Evolutionary conservation across 1,140 invertebrate species (phyloP).

Genomic region (Diorhabda carinulata): DNA sequence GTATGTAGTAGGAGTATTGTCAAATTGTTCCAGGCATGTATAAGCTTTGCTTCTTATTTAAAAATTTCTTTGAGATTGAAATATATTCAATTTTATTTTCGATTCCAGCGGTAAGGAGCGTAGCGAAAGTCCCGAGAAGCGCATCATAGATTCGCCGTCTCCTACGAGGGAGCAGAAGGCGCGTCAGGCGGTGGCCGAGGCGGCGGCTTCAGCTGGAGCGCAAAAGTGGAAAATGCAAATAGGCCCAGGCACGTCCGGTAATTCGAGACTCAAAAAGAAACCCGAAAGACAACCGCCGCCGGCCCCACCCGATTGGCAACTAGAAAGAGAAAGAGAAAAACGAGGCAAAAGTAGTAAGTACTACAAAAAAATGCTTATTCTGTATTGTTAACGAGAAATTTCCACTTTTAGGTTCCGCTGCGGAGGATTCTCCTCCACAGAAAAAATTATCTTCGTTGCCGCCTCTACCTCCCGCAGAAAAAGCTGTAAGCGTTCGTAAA

Average conservation of each 20-base stretch:
- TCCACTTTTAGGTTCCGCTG: slow-evolving; percentile 10
- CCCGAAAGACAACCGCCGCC: slow-evolving; percentile 26
- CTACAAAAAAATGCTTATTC: too few relatives aligned
- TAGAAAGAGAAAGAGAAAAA: slow-evolving; percentile 31
- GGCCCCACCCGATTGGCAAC: slow-evolving; percentile 25
- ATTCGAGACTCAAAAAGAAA: slow-evolving; percentile 44
- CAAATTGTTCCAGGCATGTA: too few relatives aligned
- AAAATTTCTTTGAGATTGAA: too few relatives aligned
- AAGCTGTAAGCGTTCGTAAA: slow-evolving; percentile 54
- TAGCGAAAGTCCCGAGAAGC: slow-evolving; percentile 41
- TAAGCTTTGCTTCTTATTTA: too few relatives aligned
- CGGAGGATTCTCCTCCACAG: slow-evolving; percentile 20
- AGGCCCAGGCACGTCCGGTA: slow-evolving; percentile 31
- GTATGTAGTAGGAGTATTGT: too few relatives aligned
- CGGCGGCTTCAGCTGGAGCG: slow-evolving; percentile 36
- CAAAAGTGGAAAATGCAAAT: slow-evolving; percentile 48
- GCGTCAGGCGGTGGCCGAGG: slow-evolving; percentile 46
- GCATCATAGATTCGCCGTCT: slow-evolving; percentile 42
- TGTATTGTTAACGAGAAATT: neutral
- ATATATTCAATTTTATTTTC: neutral
- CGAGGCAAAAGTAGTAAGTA: slow-evolving; percentile 20
- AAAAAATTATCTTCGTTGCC: slow-evolving; percentile 12
- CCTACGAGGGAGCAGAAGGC: slow-evolving; percentile 48
- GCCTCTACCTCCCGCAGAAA: slow-evolving; percentile 46
- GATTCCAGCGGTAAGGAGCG: slow-evolving; percentile 35